phyloP scores from a whole-genome alignment of 2,888 invertebrate genomes.

The Pollenia griseotomentosa region DNA sequence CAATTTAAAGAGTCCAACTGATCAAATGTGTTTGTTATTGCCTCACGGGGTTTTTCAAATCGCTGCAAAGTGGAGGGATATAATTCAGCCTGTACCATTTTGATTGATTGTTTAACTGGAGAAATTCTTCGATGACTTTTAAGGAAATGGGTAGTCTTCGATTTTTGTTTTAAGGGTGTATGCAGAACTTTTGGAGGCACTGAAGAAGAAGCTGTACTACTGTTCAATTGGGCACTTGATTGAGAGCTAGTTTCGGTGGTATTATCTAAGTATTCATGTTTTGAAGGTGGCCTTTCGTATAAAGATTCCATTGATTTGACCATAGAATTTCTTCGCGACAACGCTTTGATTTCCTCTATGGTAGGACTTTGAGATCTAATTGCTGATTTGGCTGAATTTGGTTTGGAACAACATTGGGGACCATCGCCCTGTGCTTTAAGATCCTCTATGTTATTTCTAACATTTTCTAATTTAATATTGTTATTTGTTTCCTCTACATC shows the following conservation, averaged over 20 bases:
- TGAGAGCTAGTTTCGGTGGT: slow-evolving; percentile 79
- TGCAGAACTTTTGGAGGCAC: slow-evolving; percentile 76
- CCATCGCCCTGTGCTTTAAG: slow-evolving; percentile 30
- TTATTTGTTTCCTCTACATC: slow-evolving; percentile 70
- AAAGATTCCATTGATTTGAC: slow-evolving; percentile 81
- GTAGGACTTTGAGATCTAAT: slow-evolving; percentile 75
- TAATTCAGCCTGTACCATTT: slow-evolving; percentile 79
- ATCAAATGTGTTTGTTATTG: slow-evolving; percentile 86
- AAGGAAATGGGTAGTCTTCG: slow-evolving; percentile 82
- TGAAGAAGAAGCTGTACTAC: slow-evolving; percentile 66
- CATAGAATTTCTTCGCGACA: slow-evolving; percentile 76
- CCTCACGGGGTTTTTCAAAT: slow-evolving; percentile 88
- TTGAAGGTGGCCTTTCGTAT: slow-evolving; percentile 77
- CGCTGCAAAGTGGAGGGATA: slow-evolving; percentile 84
- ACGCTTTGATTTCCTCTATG: slow-evolving; percentile 76
- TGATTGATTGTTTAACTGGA: slow-evolving; percentile 81
- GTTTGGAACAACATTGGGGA: slow-evolving; percentile 44
- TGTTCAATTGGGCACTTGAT: slow-evolving; percentile 76
- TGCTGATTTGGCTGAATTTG: slow-evolving; percentile 60
- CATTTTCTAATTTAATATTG: slow-evolving; percentile 48
- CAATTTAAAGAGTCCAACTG: slow-evolving; percentile 91
- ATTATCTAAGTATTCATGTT: slow-evolving; percentile 75
- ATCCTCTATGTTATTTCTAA: slow-evolving; percentile 14
- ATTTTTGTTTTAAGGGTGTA: slow-evolving; percentile 81
- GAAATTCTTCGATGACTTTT: slow-evolving; percentile 80